Evolutionary conservation across 2,113 vertebrate genomes (phyloP).

Genomic region (Percina caprodes): DNA sequence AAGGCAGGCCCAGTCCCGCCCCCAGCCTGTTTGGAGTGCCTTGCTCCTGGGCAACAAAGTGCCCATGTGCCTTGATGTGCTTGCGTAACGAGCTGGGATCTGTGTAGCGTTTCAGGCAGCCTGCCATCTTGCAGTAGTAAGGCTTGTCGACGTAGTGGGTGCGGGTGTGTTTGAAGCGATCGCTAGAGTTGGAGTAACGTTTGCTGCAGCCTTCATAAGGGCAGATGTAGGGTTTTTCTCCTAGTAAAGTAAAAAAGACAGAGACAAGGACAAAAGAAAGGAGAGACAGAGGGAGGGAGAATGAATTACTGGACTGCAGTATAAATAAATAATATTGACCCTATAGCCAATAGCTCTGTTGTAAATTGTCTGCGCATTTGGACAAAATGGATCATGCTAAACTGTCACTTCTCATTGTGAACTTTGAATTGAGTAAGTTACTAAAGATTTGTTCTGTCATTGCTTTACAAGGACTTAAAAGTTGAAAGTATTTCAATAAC

Average conservation of each 20-base stretch:
- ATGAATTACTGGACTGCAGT: neutral
- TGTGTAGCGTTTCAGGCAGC: conserved; percentile 98
- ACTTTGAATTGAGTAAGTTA: no score
- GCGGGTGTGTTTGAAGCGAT: conserved; percentile 99
- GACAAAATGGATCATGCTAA: no score
- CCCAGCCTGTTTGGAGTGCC: conserved; percentile 77
- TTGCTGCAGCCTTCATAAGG: conserved; percentile 98
- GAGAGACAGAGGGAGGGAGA: neutral
- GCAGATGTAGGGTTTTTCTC: conserved; percentile 97
- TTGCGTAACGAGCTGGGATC: conserved; percentile 98
- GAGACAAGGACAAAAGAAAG: neutral
- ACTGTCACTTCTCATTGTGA: no score
- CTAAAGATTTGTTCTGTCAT: neutral
- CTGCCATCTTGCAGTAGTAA: conserved; percentile 98
- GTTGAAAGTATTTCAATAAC: no score
- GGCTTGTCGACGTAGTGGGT: conserved; percentile 99
- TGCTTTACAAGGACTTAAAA: neutral
- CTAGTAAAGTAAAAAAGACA: conserved; percentile 69
- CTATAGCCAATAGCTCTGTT: no score
- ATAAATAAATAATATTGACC: no score
- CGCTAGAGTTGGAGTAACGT: conserved; percentile 99
- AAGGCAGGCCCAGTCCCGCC: conserved; percentile 33
- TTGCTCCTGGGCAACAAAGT: conserved; percentile 90
- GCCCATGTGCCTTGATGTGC: conserved; percentile 99
- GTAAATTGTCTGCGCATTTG: no score